Conservation (phyloP, 2,888 invertebrate genomes). For the Cerastis rubricosa region DNA sequence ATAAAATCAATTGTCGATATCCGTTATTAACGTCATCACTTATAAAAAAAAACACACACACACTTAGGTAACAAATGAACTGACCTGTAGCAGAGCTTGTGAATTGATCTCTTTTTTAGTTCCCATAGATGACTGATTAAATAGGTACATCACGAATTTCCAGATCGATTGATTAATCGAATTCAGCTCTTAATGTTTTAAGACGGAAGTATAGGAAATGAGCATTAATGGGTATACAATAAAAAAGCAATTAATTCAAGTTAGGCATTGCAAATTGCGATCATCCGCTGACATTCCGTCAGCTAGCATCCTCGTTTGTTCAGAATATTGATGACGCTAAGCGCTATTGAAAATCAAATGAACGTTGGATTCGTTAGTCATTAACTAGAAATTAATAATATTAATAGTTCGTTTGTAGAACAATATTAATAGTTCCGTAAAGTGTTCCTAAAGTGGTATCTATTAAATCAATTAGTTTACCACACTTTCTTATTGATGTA, state of each 20-base stretch:
- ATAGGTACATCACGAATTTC: conserved; percentile 55
- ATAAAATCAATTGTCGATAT: conserved; percentile 57
- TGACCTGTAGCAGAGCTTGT: conserved; percentile 50
- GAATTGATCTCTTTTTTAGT: conserved; percentile 55
- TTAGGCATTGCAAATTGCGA: conserved; percentile 66
- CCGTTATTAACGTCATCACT: conserved; percentile 48
- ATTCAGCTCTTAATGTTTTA: conserved; percentile 31
- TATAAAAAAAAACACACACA: conserved; percentile 28
- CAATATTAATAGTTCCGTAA: too few species aligned
- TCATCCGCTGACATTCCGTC: conserved; percentile 65
- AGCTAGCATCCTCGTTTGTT: conserved; percentile 63
- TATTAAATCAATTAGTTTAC: not conserved
- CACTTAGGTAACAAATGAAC: conserved; percentile 32
- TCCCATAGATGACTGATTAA: conserved; percentile 59
- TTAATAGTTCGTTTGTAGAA: too few species aligned
- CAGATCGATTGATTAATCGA: conserved; percentile 50
- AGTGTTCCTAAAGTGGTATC: not conserved
- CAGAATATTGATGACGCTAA: conserved; percentile 4
- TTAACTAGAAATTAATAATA: conserved; percentile 5
- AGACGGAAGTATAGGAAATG: conserved; percentile 62
- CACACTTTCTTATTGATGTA: not conserved
- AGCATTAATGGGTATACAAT: conserved; percentile 60
- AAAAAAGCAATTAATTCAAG: conserved; percentile 55
- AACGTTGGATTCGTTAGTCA: not conserved
- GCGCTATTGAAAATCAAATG: conserved; percentile 19